Evolutionary conservation across 2,888 invertebrate genomes (phyloP), one percentile per base, ranked within the genome.

Genomic region (Chalcosyrphus nemorum): DNA sequence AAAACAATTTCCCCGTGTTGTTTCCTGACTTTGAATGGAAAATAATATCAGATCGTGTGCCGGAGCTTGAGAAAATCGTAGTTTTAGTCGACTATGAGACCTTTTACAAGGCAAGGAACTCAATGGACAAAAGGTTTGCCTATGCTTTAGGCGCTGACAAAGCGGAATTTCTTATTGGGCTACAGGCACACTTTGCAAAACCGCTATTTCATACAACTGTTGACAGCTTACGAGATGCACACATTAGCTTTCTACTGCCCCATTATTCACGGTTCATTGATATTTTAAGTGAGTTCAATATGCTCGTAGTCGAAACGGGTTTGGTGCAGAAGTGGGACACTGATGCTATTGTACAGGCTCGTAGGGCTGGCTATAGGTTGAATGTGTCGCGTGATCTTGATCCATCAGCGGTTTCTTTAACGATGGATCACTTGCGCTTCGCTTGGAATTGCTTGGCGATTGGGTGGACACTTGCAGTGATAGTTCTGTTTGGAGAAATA

Each of bases 261-360:
- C 19, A 0, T 4, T 65, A 81, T 41, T 77, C 76, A 2, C 76
- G 71, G 4, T 72, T 71, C 15, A 27, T 29, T 2, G 59, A 71
- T 2, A 71, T 77, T 7, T 15, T 81, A 0, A 38, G 61, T 32
- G n/a, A 1, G 0, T 71, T 50, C 6, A 77, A 77, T 15, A 7
- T 81, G 0, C 27, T 43, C 3, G 32, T 66, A 2, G 35, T 21
- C 47, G 65, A 65, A 2, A 54, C 77, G 13, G 81, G 81, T 11
- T 45, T 81, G 15, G 24, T 81, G 27, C 4, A 11, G 0, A 81
- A 81, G 41, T 81, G 81, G 81, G 50, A 41, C 4, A 2, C 0
- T 7, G 32, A 63, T 13, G 19, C 63, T 9, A 11, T 63, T n/a
- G 19, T 13, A 19, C 32, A 47, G 17, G 29, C 17, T 0, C 15